Percentiles rank a stretch among this genome's conserved stretches.
Conservation (phyloP, 2,888 invertebrate species). For the Mystacides longicornis region DNA sequence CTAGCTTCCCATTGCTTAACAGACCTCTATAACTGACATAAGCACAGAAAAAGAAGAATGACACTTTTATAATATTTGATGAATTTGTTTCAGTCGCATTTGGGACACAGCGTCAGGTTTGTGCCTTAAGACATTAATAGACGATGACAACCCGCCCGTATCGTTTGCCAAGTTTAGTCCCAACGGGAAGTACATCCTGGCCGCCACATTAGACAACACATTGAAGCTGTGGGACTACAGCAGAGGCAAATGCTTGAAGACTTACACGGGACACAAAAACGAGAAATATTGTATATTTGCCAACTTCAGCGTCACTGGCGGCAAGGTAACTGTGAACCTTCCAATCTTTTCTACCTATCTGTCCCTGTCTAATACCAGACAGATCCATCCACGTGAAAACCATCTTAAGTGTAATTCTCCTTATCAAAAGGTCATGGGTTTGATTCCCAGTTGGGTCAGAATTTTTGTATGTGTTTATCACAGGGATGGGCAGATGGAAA, state of each 20-base stretch:
- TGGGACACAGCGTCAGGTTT: constrained; percentile 99
- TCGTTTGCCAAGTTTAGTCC: constrained; percentile 99
- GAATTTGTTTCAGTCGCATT: constrained; percentile 74
- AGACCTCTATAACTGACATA: too few species aligned
- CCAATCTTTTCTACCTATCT: too few species aligned
- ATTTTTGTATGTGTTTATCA: too few species aligned
- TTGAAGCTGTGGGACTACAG: constrained; percentile 99
- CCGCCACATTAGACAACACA: constrained; percentile 96
- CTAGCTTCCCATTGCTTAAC: too few species aligned
- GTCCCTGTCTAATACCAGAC: too few species aligned
- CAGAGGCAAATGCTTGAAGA: constrained; percentile 96
- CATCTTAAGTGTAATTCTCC: too few species aligned
- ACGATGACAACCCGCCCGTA: constrained; percentile 99
- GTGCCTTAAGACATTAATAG: constrained; percentile 97
- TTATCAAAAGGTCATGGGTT: too few species aligned
- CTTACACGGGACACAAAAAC: constrained; percentile 96
- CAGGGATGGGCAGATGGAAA: too few species aligned
- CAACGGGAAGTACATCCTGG: constrained; percentile 98
- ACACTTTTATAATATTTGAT: too few species aligned
- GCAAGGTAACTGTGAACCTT: constrained; percentile 83
- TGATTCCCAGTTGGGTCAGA: too few species aligned
- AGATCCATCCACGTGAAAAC: too few species aligned
- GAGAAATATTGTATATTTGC: constrained; percentile 99
- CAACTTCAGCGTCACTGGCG: constrained; percentile 99
- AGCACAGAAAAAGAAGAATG: too few species aligned